Conservation (phyloP, 2,888 invertebrate genomes). For the Macrophya annulata region DNA sequence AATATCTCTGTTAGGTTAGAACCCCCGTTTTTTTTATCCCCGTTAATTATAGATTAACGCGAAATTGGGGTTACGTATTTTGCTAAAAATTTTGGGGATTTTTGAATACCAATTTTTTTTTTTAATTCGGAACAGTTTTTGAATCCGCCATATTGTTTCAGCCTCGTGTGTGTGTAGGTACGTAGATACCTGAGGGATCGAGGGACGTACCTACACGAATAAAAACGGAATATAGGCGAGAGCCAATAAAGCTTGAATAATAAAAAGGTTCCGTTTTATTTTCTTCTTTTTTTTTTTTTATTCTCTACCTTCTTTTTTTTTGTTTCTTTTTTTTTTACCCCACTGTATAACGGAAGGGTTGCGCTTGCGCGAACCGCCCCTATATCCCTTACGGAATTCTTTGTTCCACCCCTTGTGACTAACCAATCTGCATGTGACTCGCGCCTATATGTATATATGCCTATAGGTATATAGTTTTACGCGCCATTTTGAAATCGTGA, state of each 20-base stretch:
- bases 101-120: background rate
- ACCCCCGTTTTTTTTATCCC: constrained; percentile 8
- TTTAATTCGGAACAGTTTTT: background rate
- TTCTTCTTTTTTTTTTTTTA: background rate
- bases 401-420: constrained; percentile 65
- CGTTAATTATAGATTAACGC: background rate
- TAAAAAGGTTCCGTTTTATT: constrained; percentile 64
- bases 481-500: constrained; percentile 74
- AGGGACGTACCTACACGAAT: background rate
- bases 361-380: constrained; percentile 78
- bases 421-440: constrained; percentile 78
- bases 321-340: background rate
- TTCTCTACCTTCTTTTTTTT: too few species aligned
- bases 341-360: constrained; percentile 65
- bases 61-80: background rate
- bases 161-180: background rate
- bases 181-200: background rate
- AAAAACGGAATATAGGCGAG: constrained; percentile 42
- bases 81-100: background rate
- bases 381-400: constrained; percentile 67
- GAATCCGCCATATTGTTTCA: background rate
- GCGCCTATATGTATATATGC: constrained; percentile 49
- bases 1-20: constrained; percentile 16
- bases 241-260: constrained; percentile 72
- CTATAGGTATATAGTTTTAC: too few species aligned